Conservation (phyloP, 2,797 vertebrate species). For the Jordanella pulchra region DNA sequence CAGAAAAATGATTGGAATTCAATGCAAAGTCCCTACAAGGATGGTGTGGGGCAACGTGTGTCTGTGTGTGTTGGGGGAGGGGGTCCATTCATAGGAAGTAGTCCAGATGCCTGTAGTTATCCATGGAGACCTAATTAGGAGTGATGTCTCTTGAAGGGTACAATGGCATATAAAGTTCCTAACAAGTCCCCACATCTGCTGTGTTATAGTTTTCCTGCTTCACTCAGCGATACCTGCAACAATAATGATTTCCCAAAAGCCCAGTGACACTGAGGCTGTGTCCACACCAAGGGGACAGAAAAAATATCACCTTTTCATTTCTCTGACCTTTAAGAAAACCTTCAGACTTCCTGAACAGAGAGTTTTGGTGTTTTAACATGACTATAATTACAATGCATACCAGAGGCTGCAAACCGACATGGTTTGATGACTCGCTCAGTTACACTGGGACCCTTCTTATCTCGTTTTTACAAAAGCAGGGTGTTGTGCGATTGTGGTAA, state of each 20-base stretch:
- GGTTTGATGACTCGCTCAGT: constrained; percentile 50
- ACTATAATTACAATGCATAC: background rate
- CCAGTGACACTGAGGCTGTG: constrained; percentile 37
- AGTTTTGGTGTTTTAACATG: constrained; percentile 21
- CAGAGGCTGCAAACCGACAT: constrained; percentile 2
- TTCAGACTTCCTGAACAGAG: constrained; percentile 4
- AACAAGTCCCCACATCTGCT: constrained; percentile 66
- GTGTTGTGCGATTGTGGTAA: constrained; percentile 49
- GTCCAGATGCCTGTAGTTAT: constrained; percentile 59
- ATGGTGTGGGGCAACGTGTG: background rate
- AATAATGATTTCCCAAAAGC: constrained; percentile 63
- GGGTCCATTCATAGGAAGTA: constrained; percentile 50
- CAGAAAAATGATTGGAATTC: no score
- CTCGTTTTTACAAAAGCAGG: constrained; percentile 52
- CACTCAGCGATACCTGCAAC: constrained; percentile 47
- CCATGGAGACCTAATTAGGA: constrained; percentile 75
- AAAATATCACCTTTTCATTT: constrained; percentile 19
- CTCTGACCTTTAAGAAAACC: background rate
- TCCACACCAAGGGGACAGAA: constrained; percentile 31
- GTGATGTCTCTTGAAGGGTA: constrained; percentile 65
- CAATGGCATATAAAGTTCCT: constrained; percentile 68
- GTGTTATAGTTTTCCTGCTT: constrained; percentile 33
- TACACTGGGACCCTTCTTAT: constrained; percentile 35
- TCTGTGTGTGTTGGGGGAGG: constrained; percentile 7
- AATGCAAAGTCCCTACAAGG: no score